Evolutionary conservation across 2,888 invertebrate species (phyloP).

Genomic region (Eupithecia subfuscata): DNA sequence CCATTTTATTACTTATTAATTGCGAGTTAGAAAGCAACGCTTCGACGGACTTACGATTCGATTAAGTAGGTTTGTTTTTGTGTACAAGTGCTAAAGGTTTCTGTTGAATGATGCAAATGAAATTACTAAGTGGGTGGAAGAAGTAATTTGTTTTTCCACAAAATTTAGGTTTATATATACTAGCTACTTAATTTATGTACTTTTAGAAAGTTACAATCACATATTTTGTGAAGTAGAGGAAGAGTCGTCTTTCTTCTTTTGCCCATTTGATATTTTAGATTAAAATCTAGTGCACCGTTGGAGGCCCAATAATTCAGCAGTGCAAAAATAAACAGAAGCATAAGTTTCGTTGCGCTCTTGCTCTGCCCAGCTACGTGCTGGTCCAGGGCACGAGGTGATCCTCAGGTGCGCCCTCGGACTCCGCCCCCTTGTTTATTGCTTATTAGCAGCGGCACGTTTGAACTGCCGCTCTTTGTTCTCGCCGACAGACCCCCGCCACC

Average conservation of each 20-base stretch:
- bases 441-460: constrained; percentile 83
- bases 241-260: not conserved
- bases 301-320: not conserved
- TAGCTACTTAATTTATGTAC: not conserved
- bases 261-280: not conserved
- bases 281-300: not conserved
- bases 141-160: not conserved
- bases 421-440: constrained; percentile 85
- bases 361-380: constrained; percentile 41
- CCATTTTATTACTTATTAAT: constrained; percentile 69
- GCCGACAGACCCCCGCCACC: constrained; percentile 64
- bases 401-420: constrained; percentile 78
- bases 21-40: constrained; percentile 60
- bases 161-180: not conserved
- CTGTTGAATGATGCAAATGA: not conserved
- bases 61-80: constrained; percentile 28
- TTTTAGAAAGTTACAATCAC: not conserved
- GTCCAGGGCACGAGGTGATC: constrained; percentile 67
- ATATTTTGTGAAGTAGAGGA: not conserved
- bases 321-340: constrained; percentile 37
- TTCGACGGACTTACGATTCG: constrained; percentile 49
- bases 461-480: constrained; percentile 80
- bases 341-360: constrained; percentile 44
- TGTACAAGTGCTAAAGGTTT: constrained; percentile 18
- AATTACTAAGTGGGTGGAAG: not conserved